A percentile compares a stretch with the other conserved stretches of the same genome.
Conservation (phyloP, 2,113 vertebrate genomes). For the Neodontobutis hainanensis region DNA sequence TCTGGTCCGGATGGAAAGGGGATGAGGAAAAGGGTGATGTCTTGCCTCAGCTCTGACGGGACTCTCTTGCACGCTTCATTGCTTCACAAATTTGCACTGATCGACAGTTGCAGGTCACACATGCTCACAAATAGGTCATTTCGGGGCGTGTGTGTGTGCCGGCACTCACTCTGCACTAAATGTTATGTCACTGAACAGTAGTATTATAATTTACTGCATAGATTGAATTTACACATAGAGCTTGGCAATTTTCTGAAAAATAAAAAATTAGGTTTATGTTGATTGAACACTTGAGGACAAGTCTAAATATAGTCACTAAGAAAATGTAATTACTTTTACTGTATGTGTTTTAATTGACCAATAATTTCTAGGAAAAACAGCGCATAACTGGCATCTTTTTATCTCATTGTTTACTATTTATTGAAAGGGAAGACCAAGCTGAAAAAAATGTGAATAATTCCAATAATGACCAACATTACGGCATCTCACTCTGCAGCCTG, state of each 20-base stretch:
- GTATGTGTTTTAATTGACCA: too few relatives aligned
- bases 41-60: constrained; percentile 61
- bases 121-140: constrained; percentile 72
- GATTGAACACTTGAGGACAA: too few relatives aligned
- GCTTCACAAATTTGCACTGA: constrained; percentile 71
- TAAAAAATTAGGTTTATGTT: too few relatives aligned
- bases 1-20: constrained; percentile 8
- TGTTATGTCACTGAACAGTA: constrained; percentile 10
- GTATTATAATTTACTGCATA: not conserved
- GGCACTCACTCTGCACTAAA: constrained; percentile 14
- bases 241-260: too few relatives aligned
- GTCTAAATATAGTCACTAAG: too few relatives aligned
- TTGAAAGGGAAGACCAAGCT: too few relatives aligned
- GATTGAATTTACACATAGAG: not conserved
- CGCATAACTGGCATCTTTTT: too few relatives aligned
- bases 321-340: too few relatives aligned
- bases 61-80: constrained; percentile 67
- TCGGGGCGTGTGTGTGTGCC: constrained; percentile 42
- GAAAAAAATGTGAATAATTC: constrained; percentile 7
- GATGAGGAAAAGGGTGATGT: constrained; percentile 49
- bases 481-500: constrained; percentile 56
- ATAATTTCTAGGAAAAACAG: too few relatives aligned
- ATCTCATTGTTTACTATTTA: too few relatives aligned
- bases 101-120: constrained; percentile 71
- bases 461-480: constrained; percentile 49